Evolutionary conservation across 2,113 vertebrate species (phyloP), one percentile per base, ranked within the genome.

Genomic region (Suncus etruscus): DNA sequence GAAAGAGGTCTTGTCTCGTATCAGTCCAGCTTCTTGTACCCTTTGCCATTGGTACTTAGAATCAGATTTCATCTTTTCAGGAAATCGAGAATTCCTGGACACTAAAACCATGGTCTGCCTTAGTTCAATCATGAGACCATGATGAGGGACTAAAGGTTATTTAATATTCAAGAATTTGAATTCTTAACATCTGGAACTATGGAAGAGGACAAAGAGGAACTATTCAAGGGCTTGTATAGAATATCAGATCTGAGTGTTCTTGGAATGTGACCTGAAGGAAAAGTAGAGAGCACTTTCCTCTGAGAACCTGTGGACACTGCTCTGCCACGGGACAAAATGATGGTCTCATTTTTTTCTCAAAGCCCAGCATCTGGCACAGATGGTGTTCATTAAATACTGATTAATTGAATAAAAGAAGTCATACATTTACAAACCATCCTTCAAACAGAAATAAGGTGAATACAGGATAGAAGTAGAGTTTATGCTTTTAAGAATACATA

Each of bases 41-140:
- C 3, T 5, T 31, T 54, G 22, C 5, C 32, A 87, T 77, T n/a
- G 39, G 75, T 32, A n/a, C 14, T 25, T 15, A 16, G 8, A 51
- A 61, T 50, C n/a, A 20, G 69, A 47, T 73, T 86, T 87, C 31
- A n/a, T 69, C 47, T 81, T 84, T 93, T 90, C 6, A 72, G 77
- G 48, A 25, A 83, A 63, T 22, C 14, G 27, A 22, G 22, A 47
- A 82, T 25, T 78, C 54, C 79, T 10, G 24, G 78, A 16, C 31
- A 29, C 24, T 45, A 25, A 45, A 79, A 39, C 83, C 73, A 80
- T 31, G 48, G 25, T 89, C 93, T 58, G 1, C 31, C 47, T 74
- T 65, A 11, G 65, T 83, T 86, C 10, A 65, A 83, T 51, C 9
- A 6, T 87, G 51, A 83, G 24, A 54, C 45, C 22, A 31, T 0